Evolutionary conservation across 2,797 vertebrate species (phyloP).

Genomic region (Micrastur ruficollis): DNA sequence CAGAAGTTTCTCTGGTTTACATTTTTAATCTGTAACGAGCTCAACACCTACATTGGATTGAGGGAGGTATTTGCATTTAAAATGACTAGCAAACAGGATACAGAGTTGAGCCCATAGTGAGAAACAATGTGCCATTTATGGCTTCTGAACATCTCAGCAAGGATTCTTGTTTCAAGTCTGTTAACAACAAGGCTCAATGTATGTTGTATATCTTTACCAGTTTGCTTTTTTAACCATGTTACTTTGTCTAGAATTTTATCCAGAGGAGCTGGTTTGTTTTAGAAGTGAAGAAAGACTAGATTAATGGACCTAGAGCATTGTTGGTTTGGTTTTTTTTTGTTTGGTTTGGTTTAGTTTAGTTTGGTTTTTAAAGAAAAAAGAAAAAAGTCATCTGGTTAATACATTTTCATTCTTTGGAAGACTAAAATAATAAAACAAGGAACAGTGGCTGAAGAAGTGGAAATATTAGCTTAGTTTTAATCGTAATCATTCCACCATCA

Average conservation of each 20-base stretch:
- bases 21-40: neutral
- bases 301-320: neutral
- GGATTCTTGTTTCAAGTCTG: neutral
- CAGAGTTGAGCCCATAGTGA: neutral
- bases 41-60: neutral
- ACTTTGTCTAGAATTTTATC: neutral
- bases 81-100: neutral
- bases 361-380: too few relatives aligned
- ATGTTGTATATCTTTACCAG: neutral
- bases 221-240: neutral
- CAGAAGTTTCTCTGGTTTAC: neutral
- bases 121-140: neutral
- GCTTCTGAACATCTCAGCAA: neutral
- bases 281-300: neutral
- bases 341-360: neutral
- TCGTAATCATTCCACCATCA: neutral
- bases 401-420: constrained; percentile 36
- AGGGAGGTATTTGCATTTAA: neutral
- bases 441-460: neutral
- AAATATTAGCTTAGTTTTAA: constrained; percentile 27
- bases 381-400: neutral
- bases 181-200: neutral
- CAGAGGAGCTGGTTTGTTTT: neutral
- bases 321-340: neutral
- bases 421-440: constrained; percentile 15